Conservation (phyloP, 2,888 invertebrate species). For the Erebia palarica region DNA sequence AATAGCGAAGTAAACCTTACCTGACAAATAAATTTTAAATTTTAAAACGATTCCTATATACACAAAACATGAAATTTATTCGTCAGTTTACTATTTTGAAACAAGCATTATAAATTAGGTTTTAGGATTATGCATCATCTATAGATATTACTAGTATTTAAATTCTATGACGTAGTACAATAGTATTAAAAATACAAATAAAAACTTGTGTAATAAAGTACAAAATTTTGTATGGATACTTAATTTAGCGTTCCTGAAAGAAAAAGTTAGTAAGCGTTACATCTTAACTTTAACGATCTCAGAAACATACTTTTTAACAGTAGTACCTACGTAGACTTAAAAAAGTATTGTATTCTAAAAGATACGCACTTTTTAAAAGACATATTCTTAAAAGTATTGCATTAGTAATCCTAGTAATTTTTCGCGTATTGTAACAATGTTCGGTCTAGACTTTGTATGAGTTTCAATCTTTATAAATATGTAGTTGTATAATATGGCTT, state of each 20-base stretch:
- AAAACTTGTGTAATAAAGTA: not conserved
- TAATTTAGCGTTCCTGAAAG: constrained; percentile 30
- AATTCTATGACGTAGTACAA: not conserved
- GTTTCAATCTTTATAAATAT: too few species aligned
- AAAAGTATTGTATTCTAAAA: not conserved
- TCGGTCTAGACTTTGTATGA: too few species aligned
- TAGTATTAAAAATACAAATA: not conserved
- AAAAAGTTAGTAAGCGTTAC: constrained; percentile 25
- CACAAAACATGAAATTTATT: too few species aligned
- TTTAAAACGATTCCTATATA: too few species aligned
- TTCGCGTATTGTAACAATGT: too few species aligned
- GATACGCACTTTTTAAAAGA: not conserved
- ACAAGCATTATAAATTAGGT: too few species aligned
- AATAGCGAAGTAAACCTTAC: too few species aligned
- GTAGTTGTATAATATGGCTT: too few species aligned
- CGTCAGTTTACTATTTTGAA: too few species aligned
- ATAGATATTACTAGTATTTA: not conserved
- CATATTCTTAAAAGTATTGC: not conserved
- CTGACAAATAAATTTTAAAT: too few species aligned
- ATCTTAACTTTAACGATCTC: not conserved
- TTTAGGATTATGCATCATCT: not conserved
- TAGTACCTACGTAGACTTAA: not conserved
- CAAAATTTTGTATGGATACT: not conserved
- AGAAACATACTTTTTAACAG: not conserved
- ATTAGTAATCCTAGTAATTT: too few species aligned